Evolutionary conservation across 1,140 invertebrate species (phyloP).

Genomic region (Lanistes nyassanus): DNA sequence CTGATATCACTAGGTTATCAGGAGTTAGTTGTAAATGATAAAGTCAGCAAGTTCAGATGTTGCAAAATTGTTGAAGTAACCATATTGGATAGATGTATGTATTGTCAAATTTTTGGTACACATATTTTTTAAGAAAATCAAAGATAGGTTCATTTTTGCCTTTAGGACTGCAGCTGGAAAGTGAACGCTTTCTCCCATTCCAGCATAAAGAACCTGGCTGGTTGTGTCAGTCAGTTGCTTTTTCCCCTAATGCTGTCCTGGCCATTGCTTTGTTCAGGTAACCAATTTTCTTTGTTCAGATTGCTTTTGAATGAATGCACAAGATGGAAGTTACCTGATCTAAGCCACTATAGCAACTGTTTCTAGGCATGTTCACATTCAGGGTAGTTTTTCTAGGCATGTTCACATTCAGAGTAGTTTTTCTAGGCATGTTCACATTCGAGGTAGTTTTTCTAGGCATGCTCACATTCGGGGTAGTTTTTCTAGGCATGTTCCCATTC

Average conservation of each 20-base stretch:
- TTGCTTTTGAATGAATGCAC: neutral
- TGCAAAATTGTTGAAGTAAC: neutral
- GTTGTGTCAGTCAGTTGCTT: neutral
- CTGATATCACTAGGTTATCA: neutral
- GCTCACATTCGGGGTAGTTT: too few species aligned
- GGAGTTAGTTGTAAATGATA: neutral
- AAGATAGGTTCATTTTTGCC: neutral
- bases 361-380: too few species aligned
- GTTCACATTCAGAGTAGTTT: too few species aligned
- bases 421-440: too few species aligned
- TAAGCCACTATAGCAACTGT: neutral
- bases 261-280: slow-evolving; percentile 4
- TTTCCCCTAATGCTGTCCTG: neutral
- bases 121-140: neutral
- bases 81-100: neutral
- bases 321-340: neutral
- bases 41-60: neutral
- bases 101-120: neutral
- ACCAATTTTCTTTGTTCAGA: neutral
- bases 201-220: neutral
- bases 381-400: too few species aligned
- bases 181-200: neutral
- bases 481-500: too few species aligned
- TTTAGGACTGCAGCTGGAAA: neutral
- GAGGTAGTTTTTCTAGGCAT: too few species aligned